These are phyloP conservation scores for Danionella cerebrum DNA, from an alignment of 2,113 vertebrate species.

Conservation along the genomic window DNA sequence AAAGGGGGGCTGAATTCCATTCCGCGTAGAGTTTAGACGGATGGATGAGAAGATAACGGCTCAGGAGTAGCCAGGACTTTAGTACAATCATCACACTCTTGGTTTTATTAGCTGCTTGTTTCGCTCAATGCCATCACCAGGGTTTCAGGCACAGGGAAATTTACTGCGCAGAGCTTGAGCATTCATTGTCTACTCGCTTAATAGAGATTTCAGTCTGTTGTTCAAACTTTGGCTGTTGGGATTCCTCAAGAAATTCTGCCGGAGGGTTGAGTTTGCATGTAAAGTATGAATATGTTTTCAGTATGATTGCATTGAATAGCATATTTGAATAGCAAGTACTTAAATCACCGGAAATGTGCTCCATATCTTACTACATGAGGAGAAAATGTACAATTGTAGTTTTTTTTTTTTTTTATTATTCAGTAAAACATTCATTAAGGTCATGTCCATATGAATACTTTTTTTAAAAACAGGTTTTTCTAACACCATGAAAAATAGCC, in stretches of 20 bases:
- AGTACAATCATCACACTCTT: conserved; percentile 28
- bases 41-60: conserved; percentile 27
- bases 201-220: neutral
- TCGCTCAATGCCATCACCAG: conserved; percentile 15
- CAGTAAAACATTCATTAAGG: too few species aligned
- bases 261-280: neutral
- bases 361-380: too few species aligned
- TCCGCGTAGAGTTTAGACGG: conserved; percentile 10
- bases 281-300: neutral
- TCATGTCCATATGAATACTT: too few species aligned
- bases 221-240: neutral
- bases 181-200: neutral
- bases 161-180: neutral
- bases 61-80: conserved; percentile 14
- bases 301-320: too few species aligned
- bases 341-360: too few species aligned
- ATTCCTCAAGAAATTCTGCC: neutral
- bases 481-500: too few species aligned
- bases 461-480: too few species aligned
- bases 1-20: neutral
- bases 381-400: too few species aligned
- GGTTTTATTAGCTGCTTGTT: conserved; percentile 29
- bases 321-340: too few species aligned
- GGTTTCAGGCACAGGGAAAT: conserved; percentile 18
- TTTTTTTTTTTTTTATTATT: too few species aligned